These are phyloP conservation scores for Blastobasis adustella DNA, from an alignment of 2,888 invertebrate genomes.

Conservation along the genomic window DNA sequence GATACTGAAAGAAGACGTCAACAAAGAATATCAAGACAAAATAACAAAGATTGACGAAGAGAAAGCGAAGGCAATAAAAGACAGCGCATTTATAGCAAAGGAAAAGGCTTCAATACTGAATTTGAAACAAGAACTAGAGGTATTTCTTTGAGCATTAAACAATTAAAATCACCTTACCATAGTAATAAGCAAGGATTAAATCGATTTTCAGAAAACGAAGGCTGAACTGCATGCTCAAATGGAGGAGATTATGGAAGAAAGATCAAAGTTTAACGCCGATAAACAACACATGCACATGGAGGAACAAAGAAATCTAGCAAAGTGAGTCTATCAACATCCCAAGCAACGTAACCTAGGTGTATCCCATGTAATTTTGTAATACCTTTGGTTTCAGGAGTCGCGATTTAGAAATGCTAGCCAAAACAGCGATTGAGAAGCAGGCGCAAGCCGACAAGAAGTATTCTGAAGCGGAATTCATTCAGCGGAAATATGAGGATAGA, in stretches of 20 bases:
- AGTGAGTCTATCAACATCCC: slow-evolving; percentile 30
- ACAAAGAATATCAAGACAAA: slow-evolving; percentile 60
- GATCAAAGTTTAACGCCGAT: slow-evolving; percentile 51
- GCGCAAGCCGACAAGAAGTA: slow-evolving; percentile 72
- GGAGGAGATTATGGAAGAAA: slow-evolving; percentile 57
- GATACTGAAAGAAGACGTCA: slow-evolving; percentile 57
- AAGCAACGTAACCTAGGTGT: neutral
- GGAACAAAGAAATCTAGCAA: slow-evolving; percentile 56
- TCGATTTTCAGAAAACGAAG: slow-evolving; percentile 48
- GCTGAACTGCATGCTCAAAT: slow-evolving; percentile 56
- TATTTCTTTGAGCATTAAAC: slow-evolving; percentile 16
- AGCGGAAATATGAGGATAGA: slow-evolving; percentile 73
- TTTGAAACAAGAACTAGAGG: slow-evolving; percentile 59
- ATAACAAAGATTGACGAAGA: slow-evolving; percentile 54
- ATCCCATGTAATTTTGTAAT: neutral
- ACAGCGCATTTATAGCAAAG: slow-evolving; percentile 42
- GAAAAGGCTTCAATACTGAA: slow-evolving; percentile 53
- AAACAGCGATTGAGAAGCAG: slow-evolving; percentile 75
- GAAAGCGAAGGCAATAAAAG: slow-evolving; percentile 44
- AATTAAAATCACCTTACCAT: too few species aligned
- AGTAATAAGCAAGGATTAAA: too few species aligned
- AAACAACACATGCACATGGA: slow-evolving; percentile 62
- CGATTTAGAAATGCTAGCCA: slow-evolving; percentile 70
- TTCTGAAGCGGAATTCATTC: slow-evolving; percentile 69
- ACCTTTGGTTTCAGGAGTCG: slow-evolving; percentile 42